These are phyloP conservation scores for Theonella swinhoei DNA, from an alignment of 37 sponge, comb jelly and placozoan genomes.

Conservation along the genomic window DNA sequence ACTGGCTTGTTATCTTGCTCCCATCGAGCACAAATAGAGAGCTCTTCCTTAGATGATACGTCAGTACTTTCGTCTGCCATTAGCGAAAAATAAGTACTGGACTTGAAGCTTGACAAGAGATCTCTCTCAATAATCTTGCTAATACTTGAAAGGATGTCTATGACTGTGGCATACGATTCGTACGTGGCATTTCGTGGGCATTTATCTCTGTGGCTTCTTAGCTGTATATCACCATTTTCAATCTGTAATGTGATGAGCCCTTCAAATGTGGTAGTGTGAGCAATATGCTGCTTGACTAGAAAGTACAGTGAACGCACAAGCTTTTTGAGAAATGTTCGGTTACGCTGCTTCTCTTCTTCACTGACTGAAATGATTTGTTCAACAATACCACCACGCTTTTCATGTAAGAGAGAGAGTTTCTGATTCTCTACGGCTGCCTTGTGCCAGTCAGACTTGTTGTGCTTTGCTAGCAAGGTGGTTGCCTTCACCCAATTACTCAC, in stretches of 20 bases:
- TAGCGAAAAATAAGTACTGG: slow-evolving; percentile 26
- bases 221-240: too few relatives aligned
- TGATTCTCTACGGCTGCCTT: slow-evolving; percentile 42
- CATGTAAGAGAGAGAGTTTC: slow-evolving; percentile 6
- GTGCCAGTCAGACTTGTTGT: slow-evolving; percentile 42
- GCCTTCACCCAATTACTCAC: slow-evolving; percentile 28
- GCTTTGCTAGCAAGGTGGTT: slow-evolving; percentile 20
- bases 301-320: slow-evolving; percentile 35
- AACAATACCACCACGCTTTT: slow-evolving; percentile 14
- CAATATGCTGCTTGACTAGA: slow-evolving; percentile 20
- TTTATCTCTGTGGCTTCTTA: too few relatives aligned
- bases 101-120: slow-evolving; percentile 16
- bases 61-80: slow-evolving; percentile 64
- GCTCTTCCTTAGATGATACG: slow-evolving; percentile 39
- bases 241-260: slow-evolving; percentile 25
- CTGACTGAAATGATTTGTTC: slow-evolving; percentile 25
- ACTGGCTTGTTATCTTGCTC: slow-evolving; percentile 18
- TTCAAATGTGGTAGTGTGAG: slow-evolving; percentile 37
- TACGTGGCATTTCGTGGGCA: slow-evolving; percentile 37
- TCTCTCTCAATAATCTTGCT: slow-evolving; percentile 19
- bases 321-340: slow-evolving; percentile 22
- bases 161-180: slow-evolving; percentile 14
- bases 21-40: slow-evolving; percentile 38
- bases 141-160: slow-evolving; percentile 40
- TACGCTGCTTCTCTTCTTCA: slow-evolving; percentile 7